Conservation (phyloP, 2,888 invertebrate genomes). For the Clanis bilineata region DNA sequence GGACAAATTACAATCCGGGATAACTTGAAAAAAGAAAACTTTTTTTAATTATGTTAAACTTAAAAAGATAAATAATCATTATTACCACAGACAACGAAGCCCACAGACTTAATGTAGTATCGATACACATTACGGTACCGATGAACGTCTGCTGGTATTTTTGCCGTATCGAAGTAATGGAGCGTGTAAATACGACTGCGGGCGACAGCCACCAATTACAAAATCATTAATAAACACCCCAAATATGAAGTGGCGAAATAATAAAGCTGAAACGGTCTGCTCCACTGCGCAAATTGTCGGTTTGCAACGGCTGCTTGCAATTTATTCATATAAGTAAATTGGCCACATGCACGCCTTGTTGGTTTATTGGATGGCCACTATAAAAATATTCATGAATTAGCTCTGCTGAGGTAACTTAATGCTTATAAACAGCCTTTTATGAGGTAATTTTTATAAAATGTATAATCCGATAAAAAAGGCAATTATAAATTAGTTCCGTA, state of each 20-base stretch:
- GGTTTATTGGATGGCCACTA: constrained; percentile 39
- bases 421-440: neutral
- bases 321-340: constrained; percentile 59
- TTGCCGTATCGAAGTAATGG: constrained; percentile 42
- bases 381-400: constrained; percentile 31
- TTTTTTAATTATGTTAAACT: too few species aligned
- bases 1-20: too few species aligned
- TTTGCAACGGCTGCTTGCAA: constrained; percentile 33
- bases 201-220: constrained; percentile 65
- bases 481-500: constrained; percentile 5
- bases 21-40: too few species aligned
- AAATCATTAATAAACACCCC: constrained; percentile 71
- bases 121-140: neutral
- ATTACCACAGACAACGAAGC: too few species aligned
- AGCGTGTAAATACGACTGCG: constrained; percentile 53
- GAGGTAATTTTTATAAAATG: neutral
- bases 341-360: constrained; percentile 47
- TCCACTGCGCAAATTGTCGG: constrained; percentile 50
- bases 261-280: constrained; percentile 45
- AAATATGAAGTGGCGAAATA: constrained; percentile 69
- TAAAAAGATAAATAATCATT: too few species aligned
- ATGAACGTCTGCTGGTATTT: constrained; percentile 27
- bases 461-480: neutral
- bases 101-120: neutral
- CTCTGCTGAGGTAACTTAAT: neutral